Evolutionary conservation across 1,140 invertebrate species (phyloP).

Genomic region (Panagrolaimus sp.): DNA sequence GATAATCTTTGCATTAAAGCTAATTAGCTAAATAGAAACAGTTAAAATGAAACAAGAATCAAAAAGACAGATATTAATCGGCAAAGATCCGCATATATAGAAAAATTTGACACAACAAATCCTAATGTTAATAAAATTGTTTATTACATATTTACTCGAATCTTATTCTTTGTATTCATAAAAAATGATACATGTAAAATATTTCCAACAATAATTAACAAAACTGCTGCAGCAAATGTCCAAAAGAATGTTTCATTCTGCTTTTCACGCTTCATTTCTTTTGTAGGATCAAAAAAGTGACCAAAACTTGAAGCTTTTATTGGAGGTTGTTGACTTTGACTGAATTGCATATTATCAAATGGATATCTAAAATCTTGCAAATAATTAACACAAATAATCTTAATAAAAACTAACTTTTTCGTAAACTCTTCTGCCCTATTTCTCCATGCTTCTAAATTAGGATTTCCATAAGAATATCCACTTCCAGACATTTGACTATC

Average conservation of each 20-base stretch:
- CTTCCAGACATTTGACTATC: background rate
- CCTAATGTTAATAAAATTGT: no score
- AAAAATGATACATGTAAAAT: slow-evolving; percentile 8
- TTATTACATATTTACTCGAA: slow-evolving; percentile 1
- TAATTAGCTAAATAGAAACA: background rate
- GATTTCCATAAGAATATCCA: background rate
- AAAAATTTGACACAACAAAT: background rate
- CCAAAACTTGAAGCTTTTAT: slow-evolving; percentile 12
- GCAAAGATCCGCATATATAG: background rate
- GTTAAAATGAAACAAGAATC: background rate
- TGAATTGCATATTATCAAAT: background rate
- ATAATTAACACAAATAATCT: background rate
- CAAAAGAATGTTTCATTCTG: background rate
- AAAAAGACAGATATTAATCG: background rate
- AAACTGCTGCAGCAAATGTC: background rate
- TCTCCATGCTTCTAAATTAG: background rate
- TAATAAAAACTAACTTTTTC: background rate
- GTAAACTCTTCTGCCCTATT: background rate
- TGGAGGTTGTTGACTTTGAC: background rate
- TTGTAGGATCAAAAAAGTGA: background rate
- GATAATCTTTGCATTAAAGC: background rate
- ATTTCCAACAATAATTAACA: slow-evolving; percentile 9
- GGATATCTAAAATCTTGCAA: background rate
- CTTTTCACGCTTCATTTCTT: background rate
- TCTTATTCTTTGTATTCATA: background rate